phyloP scores from a whole-genome alignment of 2,797 vertebrate species.

The Pseudotriccus pelzelni region DNA sequence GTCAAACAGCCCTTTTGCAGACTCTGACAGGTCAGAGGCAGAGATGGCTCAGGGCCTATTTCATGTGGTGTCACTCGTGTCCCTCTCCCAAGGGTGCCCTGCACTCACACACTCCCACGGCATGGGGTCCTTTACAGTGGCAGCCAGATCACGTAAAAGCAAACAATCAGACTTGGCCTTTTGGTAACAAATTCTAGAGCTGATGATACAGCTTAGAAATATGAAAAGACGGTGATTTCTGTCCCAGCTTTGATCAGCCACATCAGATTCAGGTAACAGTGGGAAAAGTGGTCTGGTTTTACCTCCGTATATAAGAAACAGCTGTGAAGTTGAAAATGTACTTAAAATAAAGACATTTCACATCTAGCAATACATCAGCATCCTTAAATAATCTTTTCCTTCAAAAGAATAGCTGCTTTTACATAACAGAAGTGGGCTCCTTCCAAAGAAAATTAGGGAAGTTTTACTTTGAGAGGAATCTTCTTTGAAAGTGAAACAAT shows the following conservation, averaged over 20 bases:
- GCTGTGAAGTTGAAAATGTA: neutral
- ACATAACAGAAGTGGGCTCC: neutral
- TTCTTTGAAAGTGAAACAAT: slow-evolving; percentile 21
- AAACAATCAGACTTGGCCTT: neutral
- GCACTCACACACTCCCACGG: neutral
- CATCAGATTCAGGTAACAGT: neutral
- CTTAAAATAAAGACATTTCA: neutral
- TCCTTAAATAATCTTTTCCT: neutral
- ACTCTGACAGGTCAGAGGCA: neutral
- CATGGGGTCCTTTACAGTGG: neutral
- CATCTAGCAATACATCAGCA: neutral
- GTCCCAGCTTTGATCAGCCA: neutral
- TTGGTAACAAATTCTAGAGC: neutral
- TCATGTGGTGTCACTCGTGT: neutral
- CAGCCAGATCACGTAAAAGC: neutral
- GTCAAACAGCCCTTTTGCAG: neutral
- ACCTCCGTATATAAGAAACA: neutral
- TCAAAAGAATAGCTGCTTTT: slow-evolving; percentile 29
- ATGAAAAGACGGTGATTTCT: neutral
- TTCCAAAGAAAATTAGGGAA: slow-evolving; percentile 33
- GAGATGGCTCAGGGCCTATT: rapidly evolving
- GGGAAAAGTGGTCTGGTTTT: neutral
- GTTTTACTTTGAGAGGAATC: slow-evolving; percentile 29
- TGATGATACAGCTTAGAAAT: neutral
- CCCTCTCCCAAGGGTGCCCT: neutral